A percentile compares a stretch with the other conserved stretches of the same genome.
Evolutionary conservation across 1,140 invertebrate genomes (phyloP).

Genomic region (Pseudomyrmex pallidus): DNA sequence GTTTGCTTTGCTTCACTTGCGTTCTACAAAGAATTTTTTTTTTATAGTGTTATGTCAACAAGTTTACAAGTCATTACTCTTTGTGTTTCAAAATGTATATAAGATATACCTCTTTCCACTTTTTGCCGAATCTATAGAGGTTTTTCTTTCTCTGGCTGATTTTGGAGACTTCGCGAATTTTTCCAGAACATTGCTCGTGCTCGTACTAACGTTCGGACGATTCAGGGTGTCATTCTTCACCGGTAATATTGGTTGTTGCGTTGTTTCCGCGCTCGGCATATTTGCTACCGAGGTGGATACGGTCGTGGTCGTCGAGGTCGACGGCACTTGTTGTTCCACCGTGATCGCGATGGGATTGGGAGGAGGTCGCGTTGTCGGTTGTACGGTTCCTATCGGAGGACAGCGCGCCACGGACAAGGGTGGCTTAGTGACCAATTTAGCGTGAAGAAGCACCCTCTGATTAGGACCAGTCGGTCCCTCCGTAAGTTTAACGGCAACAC

Average conservation of each 20-base stretch:
- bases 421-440: constrained; percentile 89
- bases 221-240: constrained; percentile 43
- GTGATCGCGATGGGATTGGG: constrained; percentile 66
- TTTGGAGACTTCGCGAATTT: constrained; percentile 80
- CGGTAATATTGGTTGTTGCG: constrained; percentile 57
- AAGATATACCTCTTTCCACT: constrained; percentile 73
- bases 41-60: not conserved
- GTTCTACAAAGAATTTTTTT: constrained; percentile 68
- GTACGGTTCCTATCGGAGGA: constrained; percentile 87
- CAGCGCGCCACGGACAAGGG: constrained; percentile 84
- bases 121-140: constrained; percentile 71
- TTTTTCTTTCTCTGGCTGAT: constrained; percentile 76
- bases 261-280: constrained; percentile 62
- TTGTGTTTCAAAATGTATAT: constrained; percentile 28
- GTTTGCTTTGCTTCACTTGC: constrained; percentile 73
- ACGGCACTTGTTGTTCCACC: constrained; percentile 67
- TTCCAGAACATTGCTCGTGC: constrained; percentile 50
- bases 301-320: constrained; percentile 68
- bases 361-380: constrained; percentile 85
- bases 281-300: constrained; percentile 26
- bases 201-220: constrained; percentile 45
- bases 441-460: constrained; percentile 88
- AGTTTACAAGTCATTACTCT: not conserved
- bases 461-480: constrained; percentile 88
- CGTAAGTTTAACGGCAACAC: constrained; percentile 89